Conservation (phyloP, 1,140 invertebrate genomes). For the Drosophila miranda region DNA sequence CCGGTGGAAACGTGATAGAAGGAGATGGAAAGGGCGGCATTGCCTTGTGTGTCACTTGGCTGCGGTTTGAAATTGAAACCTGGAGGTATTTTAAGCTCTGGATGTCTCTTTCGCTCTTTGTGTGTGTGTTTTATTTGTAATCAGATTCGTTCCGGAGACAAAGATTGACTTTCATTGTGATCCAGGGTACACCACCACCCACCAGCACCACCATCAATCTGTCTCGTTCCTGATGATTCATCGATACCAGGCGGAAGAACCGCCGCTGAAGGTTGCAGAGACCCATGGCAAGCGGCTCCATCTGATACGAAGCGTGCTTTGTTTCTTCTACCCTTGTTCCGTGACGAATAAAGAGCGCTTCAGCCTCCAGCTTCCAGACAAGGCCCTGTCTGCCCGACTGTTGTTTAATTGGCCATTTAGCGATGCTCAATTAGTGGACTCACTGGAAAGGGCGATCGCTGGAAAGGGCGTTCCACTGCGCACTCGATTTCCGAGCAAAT, state of each 20-base stretch:
- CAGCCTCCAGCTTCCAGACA: constrained; percentile 6
- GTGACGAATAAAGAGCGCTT: not conserved
- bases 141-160: constrained; percentile 1
- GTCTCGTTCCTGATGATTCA: constrained; percentile 26
- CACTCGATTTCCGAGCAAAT: constrained; percentile 23
- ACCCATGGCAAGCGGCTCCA: constrained; percentile 25
- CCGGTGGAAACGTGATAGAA: constrained; percentile 15
- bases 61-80: constrained; percentile 74
- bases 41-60: constrained; percentile 69
- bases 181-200: constrained; percentile 10
- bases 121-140: not conserved
- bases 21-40: constrained; percentile 34
- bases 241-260: constrained; percentile 16
- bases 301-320: constrained; percentile 22
- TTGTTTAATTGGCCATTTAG: constrained; percentile 11
- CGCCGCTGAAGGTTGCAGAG: constrained; percentile 28
- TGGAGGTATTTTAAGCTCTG: constrained; percentile 58
- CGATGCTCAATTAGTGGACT: not conserved
- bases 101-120: constrained; percentile 8
- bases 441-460: constrained; percentile 19
- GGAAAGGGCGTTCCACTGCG: constrained; percentile 16
- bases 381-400: constrained; percentile 3
- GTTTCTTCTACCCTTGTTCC: not conserved
- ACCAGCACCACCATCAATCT: constrained; percentile 10
- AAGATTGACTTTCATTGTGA: constrained; percentile 39